Conservation (phyloP, 1,140 invertebrate species). For the Drosophila ambigua region DNA sequence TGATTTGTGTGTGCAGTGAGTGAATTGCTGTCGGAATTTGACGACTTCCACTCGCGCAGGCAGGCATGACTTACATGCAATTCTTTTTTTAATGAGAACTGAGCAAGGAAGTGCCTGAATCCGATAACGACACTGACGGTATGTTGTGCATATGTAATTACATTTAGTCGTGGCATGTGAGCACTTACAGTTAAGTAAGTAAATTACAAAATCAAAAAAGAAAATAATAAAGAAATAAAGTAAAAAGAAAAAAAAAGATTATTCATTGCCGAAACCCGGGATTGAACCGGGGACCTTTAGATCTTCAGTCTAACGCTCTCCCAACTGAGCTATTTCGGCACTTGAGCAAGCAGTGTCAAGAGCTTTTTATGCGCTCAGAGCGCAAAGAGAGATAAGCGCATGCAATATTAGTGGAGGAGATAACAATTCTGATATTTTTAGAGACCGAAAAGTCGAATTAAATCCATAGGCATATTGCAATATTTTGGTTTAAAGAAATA, state of each 20-base stretch:
- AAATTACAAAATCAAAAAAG: too few relatives aligned
- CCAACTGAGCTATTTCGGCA: slow-evolving; percentile 88
- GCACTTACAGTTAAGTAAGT: too few relatives aligned
- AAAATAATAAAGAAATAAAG: neutral
- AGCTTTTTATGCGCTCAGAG: neutral
- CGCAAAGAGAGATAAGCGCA: neutral
- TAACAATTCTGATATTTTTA: neutral
- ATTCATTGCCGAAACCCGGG: slow-evolving; percentile 87
- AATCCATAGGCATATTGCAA: too few relatives aligned
- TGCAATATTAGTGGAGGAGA: slow-evolving; percentile 1
- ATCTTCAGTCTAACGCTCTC: slow-evolving; percentile 93
- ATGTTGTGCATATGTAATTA: slow-evolving; percentile 56
- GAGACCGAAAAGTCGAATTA: too few relatives aligned
- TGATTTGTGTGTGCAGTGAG: slow-evolving; percentile 50
- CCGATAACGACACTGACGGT: slow-evolving; percentile 37
- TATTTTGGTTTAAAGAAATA: too few relatives aligned
- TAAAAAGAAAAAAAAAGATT: slow-evolving; percentile 3
- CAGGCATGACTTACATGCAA: slow-evolving; percentile 38
- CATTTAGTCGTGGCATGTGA: slow-evolving; percentile 34
- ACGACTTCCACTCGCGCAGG: slow-evolving; percentile 3
- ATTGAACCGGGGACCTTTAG: slow-evolving; percentile 92
- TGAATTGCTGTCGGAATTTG: slow-evolving; percentile 41
- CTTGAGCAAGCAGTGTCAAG: neutral
- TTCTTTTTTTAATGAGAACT: slow-evolving; percentile 67
- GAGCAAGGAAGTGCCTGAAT: slow-evolving; percentile 45